Evolutionary conservation across 2,888 invertebrate species (phyloP), one percentile per base, ranked within the genome.

Genomic region (Sinotaia quadrata): DNA sequence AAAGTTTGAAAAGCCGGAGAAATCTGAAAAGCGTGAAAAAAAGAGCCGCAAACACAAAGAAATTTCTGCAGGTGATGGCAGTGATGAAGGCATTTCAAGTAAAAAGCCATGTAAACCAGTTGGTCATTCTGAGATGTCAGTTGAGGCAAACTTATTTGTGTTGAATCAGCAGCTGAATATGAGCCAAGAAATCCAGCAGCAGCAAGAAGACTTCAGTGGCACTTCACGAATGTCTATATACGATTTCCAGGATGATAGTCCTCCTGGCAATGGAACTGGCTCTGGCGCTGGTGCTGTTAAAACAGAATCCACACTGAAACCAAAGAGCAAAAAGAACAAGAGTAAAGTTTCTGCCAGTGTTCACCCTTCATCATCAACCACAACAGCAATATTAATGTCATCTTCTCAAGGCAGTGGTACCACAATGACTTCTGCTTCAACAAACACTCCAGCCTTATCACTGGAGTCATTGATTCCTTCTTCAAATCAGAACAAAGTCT

Each of bases 181-280:
- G 31, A 51, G 24, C 3, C 65, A 34, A 15, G 29, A 29, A 15
- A 33, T 41, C 10, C 65, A 54, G 18, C 36, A 37, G 12, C 31
- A 37, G 10, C 51, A 52, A 33, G 61, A 61, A 2, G 62, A 62
- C 10, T 41, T 54, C 18, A 65, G 37, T 15, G 24, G 54, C 12
- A 33, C 65, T 0, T 54, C 65, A 2, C 65, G 65, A 33, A 71
- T 79, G 65, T 82, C 82, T 56, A 78, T 82, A 51, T 82, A 81
- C 67, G 82, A 82, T 60, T 82, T 82, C 75, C 78, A 82, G 37
- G 81, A 77, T 59, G 77, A 77, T 54, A 71, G 69, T 44, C 74
- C 75, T 8, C 78, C 75, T 27, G 78, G 78, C 56, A 73, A 76
- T 52, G 77, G 77, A 27, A 74, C 78, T 56, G 31, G 44, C 7